A percentile compares a stretch with the other conserved stretches of the same genome.
Evolutionary conservation across 2,888 invertebrate species (phyloP).

Genomic region (Volucella zonaria): DNA sequence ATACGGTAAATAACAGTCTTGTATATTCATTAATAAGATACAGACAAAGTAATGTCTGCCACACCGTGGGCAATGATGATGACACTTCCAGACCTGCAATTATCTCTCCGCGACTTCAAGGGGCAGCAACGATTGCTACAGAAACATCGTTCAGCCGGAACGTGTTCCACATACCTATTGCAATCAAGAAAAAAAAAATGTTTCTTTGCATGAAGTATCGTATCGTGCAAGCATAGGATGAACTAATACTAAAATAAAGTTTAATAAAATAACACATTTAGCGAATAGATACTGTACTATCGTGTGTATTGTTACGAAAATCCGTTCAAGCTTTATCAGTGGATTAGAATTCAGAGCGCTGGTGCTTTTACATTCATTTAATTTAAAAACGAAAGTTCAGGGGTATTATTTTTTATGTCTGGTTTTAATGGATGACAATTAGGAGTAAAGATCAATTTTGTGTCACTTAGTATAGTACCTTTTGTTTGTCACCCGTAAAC

Average conservation of each 20-base stretch:
- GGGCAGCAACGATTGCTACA: slow-evolving; percentile 32
- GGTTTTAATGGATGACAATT: slow-evolving; percentile 19
- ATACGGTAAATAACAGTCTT: no score
- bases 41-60: not conserved
- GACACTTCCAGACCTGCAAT: slow-evolving; percentile 37
- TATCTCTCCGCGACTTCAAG: slow-evolving; percentile 1
- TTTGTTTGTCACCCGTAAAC: slow-evolving; percentile 26
- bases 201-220: slow-evolving; percentile 42
- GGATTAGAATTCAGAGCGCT: not conserved
- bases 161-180: slow-evolving; percentile 23
- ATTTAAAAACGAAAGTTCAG: not conserved
- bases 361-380: not conserved
- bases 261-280: not conserved
- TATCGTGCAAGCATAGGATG: slow-evolving; percentile 13
- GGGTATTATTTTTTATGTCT: slow-evolving; percentile 8
- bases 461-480: slow-evolving; percentile 13
- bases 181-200: slow-evolving; percentile 9
- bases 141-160: slow-evolving; percentile 24
- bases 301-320: slow-evolving; percentile 15
- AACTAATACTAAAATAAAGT: slow-evolving; percentile 13
- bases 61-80: slow-evolving; percentile 3
- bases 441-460: slow-evolving; percentile 23
- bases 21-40: no score
- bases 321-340: slow-evolving; percentile 2
- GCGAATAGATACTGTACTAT: no score